These are phyloP conservation scores for Scalopus aquaticus DNA, from an alignment of 2,113 vertebrate species.

Conservation along the genomic window DNA sequence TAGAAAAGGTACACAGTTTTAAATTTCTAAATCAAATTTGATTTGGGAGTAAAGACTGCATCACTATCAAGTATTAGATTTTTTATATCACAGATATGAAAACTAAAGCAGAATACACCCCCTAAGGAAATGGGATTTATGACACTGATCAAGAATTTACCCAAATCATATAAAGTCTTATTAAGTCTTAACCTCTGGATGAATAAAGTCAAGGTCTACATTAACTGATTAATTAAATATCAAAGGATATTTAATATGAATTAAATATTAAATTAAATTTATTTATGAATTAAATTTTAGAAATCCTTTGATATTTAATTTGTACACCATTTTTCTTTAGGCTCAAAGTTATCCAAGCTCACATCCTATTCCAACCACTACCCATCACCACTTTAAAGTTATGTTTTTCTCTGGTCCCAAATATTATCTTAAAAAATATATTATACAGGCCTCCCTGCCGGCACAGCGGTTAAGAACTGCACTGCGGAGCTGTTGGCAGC, in stretches of 20 bases:
- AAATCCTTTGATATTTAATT: conserved; percentile 46
- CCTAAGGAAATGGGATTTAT: conserved; percentile 46
- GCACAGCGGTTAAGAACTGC: too few species aligned
- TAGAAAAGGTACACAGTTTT: background rate
- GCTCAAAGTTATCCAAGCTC: background rate
- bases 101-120: background rate
- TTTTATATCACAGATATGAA: conserved; percentile 45
- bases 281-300: too few species aligned
- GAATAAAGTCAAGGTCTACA: conserved; percentile 54
- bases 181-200: conserved; percentile 53
- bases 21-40: background rate
- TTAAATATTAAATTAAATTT: too few species aligned
- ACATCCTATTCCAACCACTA: background rate
- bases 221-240: conserved; percentile 67
- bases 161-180: conserved; percentile 52
- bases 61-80: background rate
- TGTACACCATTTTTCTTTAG: background rate
- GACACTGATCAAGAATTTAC: conserved; percentile 60
- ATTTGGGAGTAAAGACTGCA: background rate
- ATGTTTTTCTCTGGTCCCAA: background rate
- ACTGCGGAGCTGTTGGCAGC: too few species aligned
- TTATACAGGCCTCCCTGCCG: too few species aligned
- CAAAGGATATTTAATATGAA: too few species aligned
- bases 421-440: conserved; percentile 20
- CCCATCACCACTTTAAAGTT: background rate